These are phyloP conservation scores for Aphis gossypii DNA, from an alignment of 1,140 invertebrate species.

Conservation along the genomic window DNA sequence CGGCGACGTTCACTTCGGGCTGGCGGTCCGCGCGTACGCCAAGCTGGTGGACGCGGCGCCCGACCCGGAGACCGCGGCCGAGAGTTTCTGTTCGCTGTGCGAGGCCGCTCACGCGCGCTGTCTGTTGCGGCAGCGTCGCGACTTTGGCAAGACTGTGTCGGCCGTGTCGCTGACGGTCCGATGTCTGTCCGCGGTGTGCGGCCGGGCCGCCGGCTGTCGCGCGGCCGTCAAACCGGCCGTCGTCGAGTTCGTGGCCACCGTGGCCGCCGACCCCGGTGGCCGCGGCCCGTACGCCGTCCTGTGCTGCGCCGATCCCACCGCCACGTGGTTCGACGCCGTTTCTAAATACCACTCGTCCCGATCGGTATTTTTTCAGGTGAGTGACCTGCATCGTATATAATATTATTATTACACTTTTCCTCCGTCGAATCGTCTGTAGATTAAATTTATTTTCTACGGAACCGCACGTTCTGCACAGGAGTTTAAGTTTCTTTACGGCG, in stretches of 20 bases:
- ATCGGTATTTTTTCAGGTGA: constrained; percentile 3
- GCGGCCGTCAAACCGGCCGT: neutral
- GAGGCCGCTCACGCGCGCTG: constrained; percentile 2
- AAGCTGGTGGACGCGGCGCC: constrained; percentile 39
- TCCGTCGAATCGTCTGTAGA: no score
- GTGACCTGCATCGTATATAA: neutral
- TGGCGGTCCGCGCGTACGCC: neutral
- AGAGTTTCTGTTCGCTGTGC: constrained; percentile 44
- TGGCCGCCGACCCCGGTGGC: neutral
- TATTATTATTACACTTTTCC: no score
- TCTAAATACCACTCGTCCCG: neutral
- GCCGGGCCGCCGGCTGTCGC: neutral
- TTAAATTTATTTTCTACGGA: neutral
- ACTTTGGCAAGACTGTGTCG: neutral
- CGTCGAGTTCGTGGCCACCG: constrained; percentile 32
- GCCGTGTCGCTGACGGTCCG: neutral
- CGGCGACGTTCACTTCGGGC: neutral
- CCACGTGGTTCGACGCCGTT: constrained; percentile 14
- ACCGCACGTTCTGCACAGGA: neutral
- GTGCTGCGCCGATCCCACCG: constrained; percentile 31
- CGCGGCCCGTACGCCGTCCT: neutral
- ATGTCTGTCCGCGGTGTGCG: neutral
- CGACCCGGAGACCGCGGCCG: constrained; percentile 22
- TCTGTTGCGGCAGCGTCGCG: neutral
- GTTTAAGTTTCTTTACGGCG: no score